Percentiles rank a stretch among this genome's conserved stretches.
phyloP scores from a whole-genome alignment of 2,113 vertebrate genomes.

The Centropus bengalensis region DNA sequence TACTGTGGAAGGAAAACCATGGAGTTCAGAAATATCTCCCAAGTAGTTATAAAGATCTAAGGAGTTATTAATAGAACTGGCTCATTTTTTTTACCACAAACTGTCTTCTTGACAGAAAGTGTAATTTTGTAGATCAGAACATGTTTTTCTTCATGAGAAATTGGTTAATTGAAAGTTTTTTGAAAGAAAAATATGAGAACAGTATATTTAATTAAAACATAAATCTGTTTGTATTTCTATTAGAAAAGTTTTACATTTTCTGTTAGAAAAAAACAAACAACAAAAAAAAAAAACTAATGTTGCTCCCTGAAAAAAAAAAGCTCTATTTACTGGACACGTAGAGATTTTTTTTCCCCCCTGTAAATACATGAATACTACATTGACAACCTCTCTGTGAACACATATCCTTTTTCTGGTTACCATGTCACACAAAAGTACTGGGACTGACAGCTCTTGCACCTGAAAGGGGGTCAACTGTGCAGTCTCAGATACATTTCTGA shows the following conservation, averaged over 20 bases:
- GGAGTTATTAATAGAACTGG: neutral
- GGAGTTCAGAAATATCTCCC: neutral
- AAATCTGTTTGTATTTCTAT: neutral
- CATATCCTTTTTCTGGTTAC: conserved; percentile 20
- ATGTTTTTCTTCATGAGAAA: neutral
- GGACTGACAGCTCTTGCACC: conserved; percentile 42
- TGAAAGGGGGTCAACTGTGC: neutral
- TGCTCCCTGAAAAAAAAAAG: neutral
- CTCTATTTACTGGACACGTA: neutral
- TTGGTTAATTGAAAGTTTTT: neutral
- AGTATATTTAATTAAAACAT: neutral
- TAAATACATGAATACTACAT: neutral
- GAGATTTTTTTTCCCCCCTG: neutral
- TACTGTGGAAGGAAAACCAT: neutral
- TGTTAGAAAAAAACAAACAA: neutral
- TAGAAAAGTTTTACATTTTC: neutral
- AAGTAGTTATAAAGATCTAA: neutral
- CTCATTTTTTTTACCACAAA: neutral
- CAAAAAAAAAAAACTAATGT: neutral
- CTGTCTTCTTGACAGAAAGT: neutral
- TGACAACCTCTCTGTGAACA: neutral
- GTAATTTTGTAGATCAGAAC: neutral
- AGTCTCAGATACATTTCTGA: conserved; percentile 73
- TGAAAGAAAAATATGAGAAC: neutral
- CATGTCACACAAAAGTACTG: conserved; percentile 15